Base-by-base conservation (phyloP, 2,113 vertebrate species). In the Pogonocichla stellata region DNA sequence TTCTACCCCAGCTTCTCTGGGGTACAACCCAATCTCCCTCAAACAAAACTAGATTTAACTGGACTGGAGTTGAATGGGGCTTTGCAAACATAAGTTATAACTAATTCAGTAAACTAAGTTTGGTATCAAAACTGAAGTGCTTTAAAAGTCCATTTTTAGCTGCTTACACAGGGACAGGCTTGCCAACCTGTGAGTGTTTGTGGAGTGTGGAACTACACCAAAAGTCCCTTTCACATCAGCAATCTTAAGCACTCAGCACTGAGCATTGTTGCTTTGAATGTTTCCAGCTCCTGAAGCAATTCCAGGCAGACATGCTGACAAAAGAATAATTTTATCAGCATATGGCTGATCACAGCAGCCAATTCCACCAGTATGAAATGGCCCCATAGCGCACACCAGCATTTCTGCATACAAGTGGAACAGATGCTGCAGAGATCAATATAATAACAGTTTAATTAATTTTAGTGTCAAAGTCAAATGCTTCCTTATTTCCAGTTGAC, bases 241-340 rank as follows among this genome's bases (percentile, higher is more conserved):
- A 92, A 26, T 61, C 93, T 90, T 80, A 73, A 95, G 57, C 85
- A 61, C 80, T 88, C 75, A 48, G 88, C 88, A 74, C 28, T 31
- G 31, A 93, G 61, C 80, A 86, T 90, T 92, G 86, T 80, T 93
- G 82, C 86, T 96, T 64, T 96, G 72, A 95, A 81, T 67, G 80
- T 54, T 94, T 86, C 80, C 65, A 96, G 90, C 86, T 96, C 80
- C 88, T 86, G 57, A 95, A 96, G 96, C 75, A 94, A 94, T 96
- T 92, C 88, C 95, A 97, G 74, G 78, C 90, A 95, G 93, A 90
- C 84, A 47, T 9, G 48, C 75, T 79, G 86, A 96, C 92, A 97
- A 97, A 96, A 96, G 92, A 90, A 93, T 88, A 94, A 92, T 96
- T 93, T 95, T 88, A 94, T 93, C 90, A 95, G 92, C 92, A 95